Base-by-base conservation (phyloP, 2,113 vertebrate species). In the Scatophagus argus region DNA sequence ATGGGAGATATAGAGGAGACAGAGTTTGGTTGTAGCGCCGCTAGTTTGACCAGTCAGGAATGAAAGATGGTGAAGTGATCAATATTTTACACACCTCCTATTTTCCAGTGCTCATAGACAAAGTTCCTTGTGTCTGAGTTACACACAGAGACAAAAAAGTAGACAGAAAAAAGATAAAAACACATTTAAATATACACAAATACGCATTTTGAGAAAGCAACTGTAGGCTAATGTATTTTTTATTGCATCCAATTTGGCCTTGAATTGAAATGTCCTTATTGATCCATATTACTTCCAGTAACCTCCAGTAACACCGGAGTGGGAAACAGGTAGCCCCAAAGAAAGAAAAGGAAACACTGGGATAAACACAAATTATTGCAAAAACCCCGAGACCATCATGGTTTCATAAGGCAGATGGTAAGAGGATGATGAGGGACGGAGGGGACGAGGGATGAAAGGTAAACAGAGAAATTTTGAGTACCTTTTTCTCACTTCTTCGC, bases 51-150 rank as follows among this genome's bases (percentile, higher is more conserved):
- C 81, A 73, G 65, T 67, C 62, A 62, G 62, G 74, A 80, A 70
- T 74, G 69, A 86, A 69, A 59, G 25, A 34, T 31, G 61, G 68
- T 17, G 47, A 34, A 69, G 65, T 62, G 55, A 91, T 89, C 83
- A 86, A 90, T 91, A 87, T 85, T 87, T 90, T 41, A 84, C 75
- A 83, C 34, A 3, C 13, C 31, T 51, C 36, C 59, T 83, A 74
- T 78, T 43, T 75, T 32, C 62, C 73, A 36, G 47, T 61, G 69
- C 72, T 79, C 23, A 5, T 32, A 81, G 34, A 43, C 61, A 69
- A 43, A 80, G 52, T 62, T 77, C 3, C 32, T 52, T 12, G 1
- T 52, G 3, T 60, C 25, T 25, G 54, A 67, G 39, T 46, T 17
- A 23, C 36, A 60, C 55, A 79, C 23, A 32, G 6, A 62, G 8